Base-by-base conservation (phyloP, 53 echinoderm and acorn worm genomes). In the Temnopleurus reevesii region DNA sequence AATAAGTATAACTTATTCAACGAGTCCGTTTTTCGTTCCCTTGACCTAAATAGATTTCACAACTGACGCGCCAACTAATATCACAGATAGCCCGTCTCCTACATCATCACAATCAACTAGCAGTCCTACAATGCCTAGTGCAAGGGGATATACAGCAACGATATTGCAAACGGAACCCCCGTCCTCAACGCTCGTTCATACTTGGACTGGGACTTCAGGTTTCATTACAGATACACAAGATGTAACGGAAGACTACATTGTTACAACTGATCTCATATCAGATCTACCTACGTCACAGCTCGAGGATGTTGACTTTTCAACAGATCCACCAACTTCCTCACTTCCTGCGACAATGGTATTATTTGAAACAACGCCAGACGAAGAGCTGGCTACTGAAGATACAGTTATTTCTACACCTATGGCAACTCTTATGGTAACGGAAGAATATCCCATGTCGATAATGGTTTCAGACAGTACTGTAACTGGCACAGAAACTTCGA, bases 11-110 rank as follows among this genome's bases (percentile, higher is more conserved):
- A n/a, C n/a, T n/a, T n/a, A n/a, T n/a, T n/a, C n/a, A n/a, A n/a
- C n/a, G n/a, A n/a, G n/a, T n/a, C n/a, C n/a, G n/a, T n/a, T n/a
- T n/a, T n/a, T n/a, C n/a, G n/a, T n/a, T n/a, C n/a, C n/a, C n/a
- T n/a, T n/a, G n/a, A n/a, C n/a, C n/a, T n/a, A n/a, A n/a, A n/a
- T 41, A 71, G 71, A 41, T 71, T 71, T 21, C 71, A 71, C 79
- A 1, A 47, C 79, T 0, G 79, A 79, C 15, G 12, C 79, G 25
- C 79, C 79, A 49, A 47, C 4, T 13, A 79, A 49, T 28, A 28
- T 28, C 3, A 79, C 46, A 49, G 36, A 46, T 15, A 4, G n/a
- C 12, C 27, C 79, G 17, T 46, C 79, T 49, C 83, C 53, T 8
- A 55, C 83, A n/a, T 19, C 83, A 8, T 55, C 83, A 55, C 13